Evolutionary conservation across 2,797 vertebrate species (phyloP).

Genomic region (Crocidura indochinensis): DNA sequence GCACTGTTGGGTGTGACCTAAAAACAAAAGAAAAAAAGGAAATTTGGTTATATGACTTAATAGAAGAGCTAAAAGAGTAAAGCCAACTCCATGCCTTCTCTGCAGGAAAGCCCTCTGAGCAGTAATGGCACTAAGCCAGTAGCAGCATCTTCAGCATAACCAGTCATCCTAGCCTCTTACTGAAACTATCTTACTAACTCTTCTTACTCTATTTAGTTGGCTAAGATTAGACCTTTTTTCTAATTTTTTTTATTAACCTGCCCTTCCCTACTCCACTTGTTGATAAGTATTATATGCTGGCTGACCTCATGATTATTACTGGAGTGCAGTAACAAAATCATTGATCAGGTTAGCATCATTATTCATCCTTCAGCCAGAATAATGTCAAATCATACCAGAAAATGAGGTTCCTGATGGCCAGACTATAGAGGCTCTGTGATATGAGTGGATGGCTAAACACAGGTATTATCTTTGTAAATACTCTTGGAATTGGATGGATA

Average conservation of each 20-base stretch:
- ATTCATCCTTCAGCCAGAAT: background rate
- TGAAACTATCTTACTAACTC: background rate
- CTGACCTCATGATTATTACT: background rate
- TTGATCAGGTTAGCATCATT: background rate
- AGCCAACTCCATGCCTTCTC: background rate
- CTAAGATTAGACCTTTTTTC: background rate
- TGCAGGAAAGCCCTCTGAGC: background rate
- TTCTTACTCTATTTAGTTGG: background rate
- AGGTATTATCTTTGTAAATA: background rate
- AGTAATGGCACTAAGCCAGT: background rate
- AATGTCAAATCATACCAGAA: background rate
- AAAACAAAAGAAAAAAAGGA: background rate
- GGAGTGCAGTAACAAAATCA: slow-evolving; percentile 7
- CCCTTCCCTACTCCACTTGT: background rate
- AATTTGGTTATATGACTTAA: slow-evolving; percentile 29
- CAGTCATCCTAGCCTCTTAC: background rate
- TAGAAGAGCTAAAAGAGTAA: background rate
- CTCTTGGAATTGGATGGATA: background rate
- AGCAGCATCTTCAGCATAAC: background rate
- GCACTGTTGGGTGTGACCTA: too few species aligned
- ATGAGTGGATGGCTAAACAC: background rate
- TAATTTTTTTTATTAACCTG: background rate
- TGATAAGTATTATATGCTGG: background rate
- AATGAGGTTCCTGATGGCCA: background rate
- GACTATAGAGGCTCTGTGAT: background rate